Conservation (phyloP, 2,113 vertebrate genomes). For the Bubo blakistoni region DNA sequence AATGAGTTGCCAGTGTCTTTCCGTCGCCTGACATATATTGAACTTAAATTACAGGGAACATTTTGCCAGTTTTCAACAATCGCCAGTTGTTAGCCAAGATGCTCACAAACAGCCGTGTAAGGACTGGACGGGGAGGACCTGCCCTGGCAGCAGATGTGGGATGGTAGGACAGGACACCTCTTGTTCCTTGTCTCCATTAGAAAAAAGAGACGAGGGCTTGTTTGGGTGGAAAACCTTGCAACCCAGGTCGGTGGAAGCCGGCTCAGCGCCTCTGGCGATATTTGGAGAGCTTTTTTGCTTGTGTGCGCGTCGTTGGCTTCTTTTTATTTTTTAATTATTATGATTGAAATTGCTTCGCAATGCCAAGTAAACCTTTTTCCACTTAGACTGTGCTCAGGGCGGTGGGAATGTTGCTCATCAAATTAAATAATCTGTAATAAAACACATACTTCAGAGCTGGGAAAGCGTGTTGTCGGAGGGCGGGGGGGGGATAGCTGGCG, state of each 20-base stretch:
- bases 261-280: not conserved
- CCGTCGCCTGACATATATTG: not conserved
- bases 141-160: not conserved
- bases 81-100: not conserved
- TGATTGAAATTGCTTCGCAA: not conserved
- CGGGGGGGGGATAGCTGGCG: not conserved
- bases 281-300: not conserved
- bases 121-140: not conserved
- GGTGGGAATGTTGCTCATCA: constrained; percentile 12
- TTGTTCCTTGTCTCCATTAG: not conserved
- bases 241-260: not conserved
- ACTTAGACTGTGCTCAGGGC: constrained; percentile 22
- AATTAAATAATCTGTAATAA: constrained; percentile 43
- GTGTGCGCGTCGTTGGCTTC: not conserved
- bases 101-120: not conserved
- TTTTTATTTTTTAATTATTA: not conserved
- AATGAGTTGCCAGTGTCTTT: not conserved
- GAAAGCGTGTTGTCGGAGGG: not conserved
- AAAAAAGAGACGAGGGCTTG: not conserved
- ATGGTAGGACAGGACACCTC: not conserved
- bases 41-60: not conserved
- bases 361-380: constrained; percentile 29
- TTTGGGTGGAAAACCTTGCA: not conserved
- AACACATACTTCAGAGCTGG: constrained; percentile 9
- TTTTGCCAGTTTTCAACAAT: not conserved